Evolutionary conservation across 2,888 invertebrate genomes (phyloP), one percentile per base, ranked within the genome.

Genomic region (Drosophila pullipes): DNA sequence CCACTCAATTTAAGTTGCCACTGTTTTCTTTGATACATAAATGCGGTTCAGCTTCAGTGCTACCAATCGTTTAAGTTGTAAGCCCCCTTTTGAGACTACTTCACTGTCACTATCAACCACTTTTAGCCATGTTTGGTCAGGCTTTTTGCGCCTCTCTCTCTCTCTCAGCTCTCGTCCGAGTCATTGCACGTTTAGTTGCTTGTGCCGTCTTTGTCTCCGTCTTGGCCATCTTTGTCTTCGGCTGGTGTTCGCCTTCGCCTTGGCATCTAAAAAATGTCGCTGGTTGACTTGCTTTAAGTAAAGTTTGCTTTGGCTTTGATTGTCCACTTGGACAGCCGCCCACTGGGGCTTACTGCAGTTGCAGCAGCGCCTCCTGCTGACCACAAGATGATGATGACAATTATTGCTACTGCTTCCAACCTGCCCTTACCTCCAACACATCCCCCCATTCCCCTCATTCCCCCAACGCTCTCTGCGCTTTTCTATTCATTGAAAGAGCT

Each of bases 261-360:
- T 82, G 90, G 86, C 90, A 87, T 87, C 82, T 90, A 72, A 90
- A 87, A 87, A 87, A 87, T 90, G 86, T 90, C 86, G 86, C 76
- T 81, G 83, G 86, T 80, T 86, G 88, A 90, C 89, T 90, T 86
- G 86, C 89, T 90, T 83, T 88, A 85, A 85, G 90, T 87, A 81
- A 72, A 73, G 83, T 89, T 85, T 82, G 81, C 78, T 72, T 82
- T 85, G 76, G 82, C 80, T 78, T 50, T 78, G 78, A 78, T 81
- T 80, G 82, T 82, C 82, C 79, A 77, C 74, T 73, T 69, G 77
- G 73, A 76, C 77, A 76, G 76, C 67, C 81, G 82, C 79, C 81
- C 78, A 79, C 79, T 70, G 65, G 69, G 78, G 65, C 31, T 57
- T 55, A 50, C 64, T 53, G 57, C 55, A 35, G 41, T 39, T 47